These are phyloP conservation scores for Cephalopholis sonnerati DNA, from an alignment of 2,113 vertebrate genomes.

Conservation along the genomic window DNA sequence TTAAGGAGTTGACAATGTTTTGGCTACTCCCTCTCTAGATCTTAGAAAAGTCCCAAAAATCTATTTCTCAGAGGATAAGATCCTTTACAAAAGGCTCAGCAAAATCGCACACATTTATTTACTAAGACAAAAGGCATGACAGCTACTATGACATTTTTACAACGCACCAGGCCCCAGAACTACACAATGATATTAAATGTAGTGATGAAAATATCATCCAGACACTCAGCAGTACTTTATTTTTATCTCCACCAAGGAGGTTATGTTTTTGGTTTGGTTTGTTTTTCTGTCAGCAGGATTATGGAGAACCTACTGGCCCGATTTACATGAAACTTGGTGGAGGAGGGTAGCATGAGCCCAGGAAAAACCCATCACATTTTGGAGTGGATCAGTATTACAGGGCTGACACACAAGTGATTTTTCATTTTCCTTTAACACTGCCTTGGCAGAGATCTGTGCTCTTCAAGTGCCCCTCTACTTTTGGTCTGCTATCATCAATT, in stretches of 20 bases:
- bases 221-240: not conserved
- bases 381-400: too few relatives aligned
- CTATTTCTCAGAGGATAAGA: slow-evolving; percentile 35
- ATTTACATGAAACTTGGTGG: too few relatives aligned
- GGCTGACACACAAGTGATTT: too few relatives aligned
- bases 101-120: not conserved
- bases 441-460: too few relatives aligned
- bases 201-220: not conserved
- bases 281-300: too few relatives aligned
- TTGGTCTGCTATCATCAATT: not conserved
- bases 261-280: too few relatives aligned
- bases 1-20: slow-evolving; percentile 58
- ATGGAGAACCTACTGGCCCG: too few relatives aligned
- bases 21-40: slow-evolving; percentile 25
- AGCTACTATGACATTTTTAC: not conserved
- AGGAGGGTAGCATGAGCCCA: too few relatives aligned
- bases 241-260: too few relatives aligned
- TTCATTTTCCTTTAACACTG: too few relatives aligned
- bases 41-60: slow-evolving; percentile 34
- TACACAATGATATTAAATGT: not conserved
- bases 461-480: too few relatives aligned
- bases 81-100: slow-evolving; percentile 1
- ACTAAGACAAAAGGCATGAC: not conserved
- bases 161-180: not conserved
- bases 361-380: too few relatives aligned